Evolutionary conservation across 2,888 invertebrate species (phyloP), one percentile per base, ranked within the genome.

Genomic region (Chouioia cunea): DNA sequence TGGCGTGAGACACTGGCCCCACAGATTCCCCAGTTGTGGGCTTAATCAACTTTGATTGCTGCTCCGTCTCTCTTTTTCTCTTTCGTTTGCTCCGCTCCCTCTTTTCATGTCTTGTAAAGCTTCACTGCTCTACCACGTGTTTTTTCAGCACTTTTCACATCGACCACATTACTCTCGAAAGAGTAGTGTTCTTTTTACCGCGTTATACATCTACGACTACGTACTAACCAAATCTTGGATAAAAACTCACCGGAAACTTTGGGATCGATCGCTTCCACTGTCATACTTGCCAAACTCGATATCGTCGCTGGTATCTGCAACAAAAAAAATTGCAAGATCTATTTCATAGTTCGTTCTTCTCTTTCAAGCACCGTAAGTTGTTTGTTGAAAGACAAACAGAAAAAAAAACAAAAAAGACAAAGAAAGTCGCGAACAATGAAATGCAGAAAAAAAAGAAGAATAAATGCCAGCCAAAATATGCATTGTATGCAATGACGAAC

Each of bases 11-110:
- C 85, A 84, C 84, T 82, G 83, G 84, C 82, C 84, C 84, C 84
- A 85, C 85, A 85, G 85, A 85, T 85, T 85, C 85, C 85, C 85
- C 85, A 85, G 85, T 85, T 84, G 84, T 83, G 84, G 84, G 85
- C 85, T 85, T 85, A 85, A 85, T 85, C 85, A 85, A 81, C 85
- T 85, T 83, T 85, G 85, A 85, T 85, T 85, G 84, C 73, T 73
- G 18, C 65, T 65, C 43, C 80, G 78, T 75, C 75, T 67, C 68
- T 76, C 71, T 65, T 70, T 76, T 72, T 47, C 73, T 64, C 64
- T 57, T 62, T 48, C 59, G 52, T 65, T 50, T 68, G 36, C 36
- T 36, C 36, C 36, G 36, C 36, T 36, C 36, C 10, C 36, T 36
- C 12, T 36, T 36, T 10, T 4, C 1, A 6, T 6, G 36, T 36